phyloP scores from a whole-genome alignment of 1,140 invertebrate species.

The Drosophila kikkawai region DNA sequence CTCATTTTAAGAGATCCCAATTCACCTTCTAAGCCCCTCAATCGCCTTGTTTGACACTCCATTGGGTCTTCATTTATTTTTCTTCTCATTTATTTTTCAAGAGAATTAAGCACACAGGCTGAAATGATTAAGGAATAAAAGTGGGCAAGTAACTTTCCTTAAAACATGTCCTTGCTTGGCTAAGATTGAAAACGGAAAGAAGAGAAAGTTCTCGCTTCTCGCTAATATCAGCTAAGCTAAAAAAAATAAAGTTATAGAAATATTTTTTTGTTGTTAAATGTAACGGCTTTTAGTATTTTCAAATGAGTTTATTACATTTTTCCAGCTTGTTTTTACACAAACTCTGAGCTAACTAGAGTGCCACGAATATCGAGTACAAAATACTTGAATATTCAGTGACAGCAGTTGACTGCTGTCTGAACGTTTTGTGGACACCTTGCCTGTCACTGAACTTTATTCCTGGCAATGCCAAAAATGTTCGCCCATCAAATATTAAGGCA shows the following conservation, averaged over 20 bases:
- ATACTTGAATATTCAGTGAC: constrained; percentile 1
- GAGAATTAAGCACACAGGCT: neutral
- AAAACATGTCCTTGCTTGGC: neutral
- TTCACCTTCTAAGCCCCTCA: neutral
- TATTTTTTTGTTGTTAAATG: too few species aligned
- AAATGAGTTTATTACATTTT: neutral
- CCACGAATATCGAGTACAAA: neutral
- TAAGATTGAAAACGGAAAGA: neutral
- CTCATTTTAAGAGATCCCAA: neutral
- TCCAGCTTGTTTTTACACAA: too few species aligned
- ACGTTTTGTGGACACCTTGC: neutral
- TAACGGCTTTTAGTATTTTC: neutral
- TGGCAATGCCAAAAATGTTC: neutral
- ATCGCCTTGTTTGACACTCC: neutral
- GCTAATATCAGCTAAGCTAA: too few species aligned
- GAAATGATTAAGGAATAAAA: neutral
- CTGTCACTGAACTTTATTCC: neutral
- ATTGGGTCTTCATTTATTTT: neutral
- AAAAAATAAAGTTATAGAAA: too few species aligned
- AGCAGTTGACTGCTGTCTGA: neutral
- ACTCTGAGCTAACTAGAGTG: too few species aligned
- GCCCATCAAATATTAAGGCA: constrained; percentile 8
- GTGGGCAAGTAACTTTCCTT: neutral
- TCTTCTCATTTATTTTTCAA: neutral
- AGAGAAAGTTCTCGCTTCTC: too few species aligned